These are phyloP conservation scores for Trichomycterus rosablanca DNA, from an alignment of 2,113 vertebrate genomes.

Conservation along the genomic window DNA sequence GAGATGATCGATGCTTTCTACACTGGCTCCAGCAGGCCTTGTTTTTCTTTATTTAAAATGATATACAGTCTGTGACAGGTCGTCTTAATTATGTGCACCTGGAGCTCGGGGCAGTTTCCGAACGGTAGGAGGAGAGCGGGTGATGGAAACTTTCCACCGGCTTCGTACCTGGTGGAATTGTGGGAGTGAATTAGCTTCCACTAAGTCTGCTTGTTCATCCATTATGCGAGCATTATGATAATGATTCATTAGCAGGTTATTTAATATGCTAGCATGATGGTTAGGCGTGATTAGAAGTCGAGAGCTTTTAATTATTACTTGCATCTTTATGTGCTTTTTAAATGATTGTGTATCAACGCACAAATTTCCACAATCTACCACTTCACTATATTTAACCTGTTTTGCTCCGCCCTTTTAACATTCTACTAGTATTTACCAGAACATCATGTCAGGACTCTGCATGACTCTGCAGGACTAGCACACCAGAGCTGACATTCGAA, in stretches of 20 bases:
- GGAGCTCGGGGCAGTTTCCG: neutral
- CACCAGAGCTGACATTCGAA: too few species aligned
- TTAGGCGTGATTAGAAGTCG: too few species aligned
- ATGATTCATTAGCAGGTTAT: neutral
- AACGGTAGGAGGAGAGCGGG: constrained; percentile 15
- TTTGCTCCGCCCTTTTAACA: too few species aligned
- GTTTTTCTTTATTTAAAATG: constrained; percentile 4
- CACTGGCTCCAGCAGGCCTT: neutral
- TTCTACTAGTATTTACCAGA: too few species aligned
- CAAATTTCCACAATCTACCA: too few species aligned
- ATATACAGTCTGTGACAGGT: constrained; percentile 4
- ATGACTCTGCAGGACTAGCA: too few species aligned
- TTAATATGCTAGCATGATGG: too few species aligned
- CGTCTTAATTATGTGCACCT: constrained; percentile 22
- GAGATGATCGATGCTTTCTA: neutral
- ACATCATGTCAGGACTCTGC: too few species aligned
- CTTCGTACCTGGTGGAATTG: constrained; percentile 15
- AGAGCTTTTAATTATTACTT: too few species aligned
- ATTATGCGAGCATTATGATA: constrained; percentile 18
- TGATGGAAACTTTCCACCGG: constrained; percentile 21
- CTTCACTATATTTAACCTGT: too few species aligned
- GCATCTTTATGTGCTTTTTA: too few species aligned
- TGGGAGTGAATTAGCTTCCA: constrained; percentile 8
- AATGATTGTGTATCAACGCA: too few species aligned
- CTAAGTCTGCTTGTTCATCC: constrained; percentile 7